A percentile compares a stretch with the other conserved stretches of the same genome.
Conservation (phyloP, 2,113 vertebrate genomes). For the Lamprologus speciosus region DNA sequence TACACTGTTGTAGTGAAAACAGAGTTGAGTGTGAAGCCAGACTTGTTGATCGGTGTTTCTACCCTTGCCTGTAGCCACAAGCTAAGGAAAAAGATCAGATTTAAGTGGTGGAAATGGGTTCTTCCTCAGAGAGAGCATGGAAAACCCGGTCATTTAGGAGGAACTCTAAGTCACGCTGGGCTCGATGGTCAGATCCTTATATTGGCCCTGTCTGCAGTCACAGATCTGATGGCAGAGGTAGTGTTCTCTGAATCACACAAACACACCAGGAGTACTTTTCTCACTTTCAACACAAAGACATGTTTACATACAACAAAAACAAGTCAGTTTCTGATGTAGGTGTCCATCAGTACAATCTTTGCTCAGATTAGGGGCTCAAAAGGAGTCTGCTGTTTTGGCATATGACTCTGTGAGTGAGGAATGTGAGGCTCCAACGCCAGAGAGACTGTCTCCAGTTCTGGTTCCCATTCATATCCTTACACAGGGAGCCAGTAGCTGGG, state of each 20-base stretch:
- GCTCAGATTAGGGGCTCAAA: neutral
- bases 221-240: neutral
- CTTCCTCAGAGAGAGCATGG: neutral
- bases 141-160: neutral
- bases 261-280: neutral
- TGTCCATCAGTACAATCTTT: neutral
- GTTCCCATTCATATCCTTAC: neutral
- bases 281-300: neutral
- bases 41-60: neutral
- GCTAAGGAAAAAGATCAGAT: neutral
- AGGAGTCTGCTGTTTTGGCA: neutral
- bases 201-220: neutral
- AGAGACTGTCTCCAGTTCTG: neutral
- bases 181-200: neutral
- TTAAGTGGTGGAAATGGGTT: neutral
- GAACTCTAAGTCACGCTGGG: neutral
- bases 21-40: neutral
- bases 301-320: neutral
- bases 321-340: neutral
- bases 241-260: neutral
- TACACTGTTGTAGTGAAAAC: neutral
- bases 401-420: neutral
- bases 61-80: neutral
- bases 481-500: neutral
- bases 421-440: neutral